Evolutionary conservation across 2,113 vertebrate genomes (phyloP), one percentile per base, ranked within the genome.

Genomic region (Carassius auratus): DNA sequence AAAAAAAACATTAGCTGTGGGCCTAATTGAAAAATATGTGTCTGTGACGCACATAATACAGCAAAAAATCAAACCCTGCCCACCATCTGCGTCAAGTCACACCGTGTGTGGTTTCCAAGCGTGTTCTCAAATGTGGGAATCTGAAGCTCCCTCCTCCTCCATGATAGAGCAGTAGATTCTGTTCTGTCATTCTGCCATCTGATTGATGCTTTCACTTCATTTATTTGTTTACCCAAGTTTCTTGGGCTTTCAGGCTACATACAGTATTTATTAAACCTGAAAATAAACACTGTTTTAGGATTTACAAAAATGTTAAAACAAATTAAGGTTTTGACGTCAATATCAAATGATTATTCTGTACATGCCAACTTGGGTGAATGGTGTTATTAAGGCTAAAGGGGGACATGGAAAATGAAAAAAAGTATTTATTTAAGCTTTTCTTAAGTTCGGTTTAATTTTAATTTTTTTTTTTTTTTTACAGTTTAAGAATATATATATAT

Each of bases 31-130:
- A 26, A 64, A 66, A 33, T n/a, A 13, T 69, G 55, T 78, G 62
- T 26, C n/a, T 69, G 45, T 81, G 80, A 81, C 64, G 80, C 62
- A 81, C 48, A 33, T 52, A n/a, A 68, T 36, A 81, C 10, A 1
- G 9, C 45, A 45, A 13, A 64, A 50, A 50, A 62, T 45, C 23
- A 52, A 68, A 66, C 10, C 26, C 80, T 62, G 78, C 38, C 78
- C 36, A 14, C 80, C 80, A 81, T 81, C 64, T 81, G 80, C 80
- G 80, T 81, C 80, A 81, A 50, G 64, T 69, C 62, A 36, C 61
- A 69, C 80, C 1, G 23, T 52, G 62, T 55, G 79, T 52, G 45
- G 42, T 81, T 81, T 52, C 62, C 79, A 69, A 36, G 26, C 14
- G n/a, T 68, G 64, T 81, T 68, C n/a, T 36, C 62, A n/a, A 14